Evolutionary conservation across 2,888 invertebrate species (phyloP), one percentile per base, ranked within the genome.

Genomic region (Cryptocephalus primarius): DNA sequence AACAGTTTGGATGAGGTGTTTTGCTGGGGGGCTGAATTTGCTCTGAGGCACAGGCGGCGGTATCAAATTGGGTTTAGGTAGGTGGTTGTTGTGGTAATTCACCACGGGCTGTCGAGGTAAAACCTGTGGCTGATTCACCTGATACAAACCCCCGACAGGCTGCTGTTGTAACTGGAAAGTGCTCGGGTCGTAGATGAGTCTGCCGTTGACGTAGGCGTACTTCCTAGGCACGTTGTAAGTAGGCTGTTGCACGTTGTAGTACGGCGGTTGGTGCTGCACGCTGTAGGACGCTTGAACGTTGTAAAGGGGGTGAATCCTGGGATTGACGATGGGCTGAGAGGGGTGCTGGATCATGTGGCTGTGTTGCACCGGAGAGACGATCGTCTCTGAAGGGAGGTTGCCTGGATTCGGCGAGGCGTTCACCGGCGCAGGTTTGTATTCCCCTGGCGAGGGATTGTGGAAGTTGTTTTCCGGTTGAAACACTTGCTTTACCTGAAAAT

Each of bases 291-390:
- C 45, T 42, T 48, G 48, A 8, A 48, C 41, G 36, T 45, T 50
- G 40, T 48, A 54, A 31, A 55, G 48, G 1, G 58, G 57, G 49
- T 59, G 59, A 36, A 53, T 52, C 33, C 53, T 56, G 9, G 38
- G 13, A 33, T 46, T 52, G 14, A 43, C 45, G 42, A 42, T 45
- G 33, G 44, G 40, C 13, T 51, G 47, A 40, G 43, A n/a, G 48
- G 44, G 38, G 39, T 52, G 43, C 43, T 48, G 56, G 54, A 60
- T 49, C 39, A 58, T 56, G 11, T 58, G 43, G 44, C 54, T 56
- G 42, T 63, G 63, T 12, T 62, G 62, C 10, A 61, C 59, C 12
- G 64, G 62, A 43, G 55, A 53, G 10, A 57, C 59, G 12, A 56
- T 46, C 33, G 55, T 48, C 38, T 50, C 50, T 9, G 50, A 48